Base-by-base conservation (phyloP, 2,888 invertebrate species). In the Mythimna pallens region DNA sequence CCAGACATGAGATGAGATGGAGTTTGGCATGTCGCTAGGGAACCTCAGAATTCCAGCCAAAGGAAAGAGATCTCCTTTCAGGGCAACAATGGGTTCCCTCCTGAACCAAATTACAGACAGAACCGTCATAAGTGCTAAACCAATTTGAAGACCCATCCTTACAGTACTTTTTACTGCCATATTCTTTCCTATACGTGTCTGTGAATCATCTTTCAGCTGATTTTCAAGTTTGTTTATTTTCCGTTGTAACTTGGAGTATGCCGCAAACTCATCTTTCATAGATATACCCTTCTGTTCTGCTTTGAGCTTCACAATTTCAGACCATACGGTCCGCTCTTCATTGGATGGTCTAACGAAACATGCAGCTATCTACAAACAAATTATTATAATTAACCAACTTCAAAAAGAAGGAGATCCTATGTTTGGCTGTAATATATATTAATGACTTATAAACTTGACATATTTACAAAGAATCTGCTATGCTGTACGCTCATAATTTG, bases 251-350 rank as follows among this genome's bases (percentile, higher is more conserved):
- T 97, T 97, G 2, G 97, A 97, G 88, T 96, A 97, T 52, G 96
- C 95, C 9, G 97, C 97, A 91, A 97, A 97, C 81, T 97, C 95
- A 81, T 97, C 97, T 76, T 97, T 97, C 93, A 97, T 97, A 12
- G 96, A 96, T 73, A 97, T 90, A 12, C 87, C 81, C 69, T 94
- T 93, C 84, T 97, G 97, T 81, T 96, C 94, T 3, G 87, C 85
- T 87, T 95, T 96, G 5, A 97, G 90, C 81, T 91, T 90, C 52
- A 90, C 63, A 55, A 96, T 92, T 87, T 96, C 92, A 9, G 88
- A 83, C 87, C 95, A 92, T 34, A 96, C 80, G 43, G 88, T 88
- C 63, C 92, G 92, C 87, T 97, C 97, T 85, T 93, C 90, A 50
- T 90, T 89, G 0, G 96, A 94, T 50, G 95, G 94, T 85, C 94